Evolutionary conservation across 2,888 invertebrate species (phyloP).

Genomic region (Rosalia funebris): DNA sequence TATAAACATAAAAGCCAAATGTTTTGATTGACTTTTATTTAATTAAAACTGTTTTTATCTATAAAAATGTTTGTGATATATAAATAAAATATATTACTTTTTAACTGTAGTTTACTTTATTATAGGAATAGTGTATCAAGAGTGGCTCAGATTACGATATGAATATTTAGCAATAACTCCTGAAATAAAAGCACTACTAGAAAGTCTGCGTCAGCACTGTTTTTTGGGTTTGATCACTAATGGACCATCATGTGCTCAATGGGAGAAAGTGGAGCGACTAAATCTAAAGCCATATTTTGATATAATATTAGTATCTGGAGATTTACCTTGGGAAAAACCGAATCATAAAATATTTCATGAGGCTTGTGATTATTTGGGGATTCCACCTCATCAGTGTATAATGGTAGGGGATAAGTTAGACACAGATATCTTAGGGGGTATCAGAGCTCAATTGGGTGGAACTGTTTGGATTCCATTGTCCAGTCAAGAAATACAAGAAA

Average conservation of each 20-base stretch:
- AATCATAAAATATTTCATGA: conserved; percentile 83
- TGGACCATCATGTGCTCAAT: conserved; percentile 86
- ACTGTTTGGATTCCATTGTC: conserved; percentile 83
- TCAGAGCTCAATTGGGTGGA: conserved; percentile 76
- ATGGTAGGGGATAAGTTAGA: conserved; percentile 88
- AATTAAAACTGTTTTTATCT: too few relatives aligned
- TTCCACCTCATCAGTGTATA: conserved; percentile 79
- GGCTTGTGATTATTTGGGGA: conserved; percentile 80
- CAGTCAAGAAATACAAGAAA: conserved; percentile 55
- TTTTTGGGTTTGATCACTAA: conserved; percentile 85
- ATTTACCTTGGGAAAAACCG: conserved; percentile 88
- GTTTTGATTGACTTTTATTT: too few relatives aligned
- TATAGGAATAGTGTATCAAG: conserved; percentile 76
- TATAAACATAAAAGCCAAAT: too few relatives aligned
- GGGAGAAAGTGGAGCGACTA: conserved; percentile 85
- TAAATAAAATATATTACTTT: too few relatives aligned
- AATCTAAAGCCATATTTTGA: conserved; percentile 79
- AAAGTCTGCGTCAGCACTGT: conserved; percentile 77
- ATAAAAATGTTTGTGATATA: too few relatives aligned
- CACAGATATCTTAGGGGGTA: conserved; percentile 87
- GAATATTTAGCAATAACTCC: conserved; percentile 76
- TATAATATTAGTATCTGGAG: conserved; percentile 83
- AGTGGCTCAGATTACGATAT: conserved; percentile 85
- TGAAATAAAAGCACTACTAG: conserved; percentile 76
- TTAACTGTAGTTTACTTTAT: too few relatives aligned